Base-by-base conservation (phyloP, 1,140 invertebrate species). In the Leptinotarsa undecemlineata region DNA sequence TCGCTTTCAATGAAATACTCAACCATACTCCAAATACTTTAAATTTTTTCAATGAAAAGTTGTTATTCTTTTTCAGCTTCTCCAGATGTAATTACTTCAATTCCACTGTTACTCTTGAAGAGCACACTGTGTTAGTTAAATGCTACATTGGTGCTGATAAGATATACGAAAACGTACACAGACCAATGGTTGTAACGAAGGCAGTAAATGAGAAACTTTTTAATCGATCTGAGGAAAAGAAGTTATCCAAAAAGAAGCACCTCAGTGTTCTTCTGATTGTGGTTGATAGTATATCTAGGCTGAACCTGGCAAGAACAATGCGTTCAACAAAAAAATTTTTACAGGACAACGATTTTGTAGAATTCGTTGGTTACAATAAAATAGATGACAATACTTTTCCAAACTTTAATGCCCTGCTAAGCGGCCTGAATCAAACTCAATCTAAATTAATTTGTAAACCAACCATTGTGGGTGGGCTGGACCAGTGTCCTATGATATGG, bases 351-450 rank as follows among this genome's bases (percentile, higher is more conserved):
- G 33, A 77, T 19, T 91, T 89, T 82, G 78, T 89, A 8, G 86
- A 87, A 48, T 83, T 91, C 20, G 83, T 86, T 48, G 91, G 90
- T 0, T 92, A 91, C 80, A 91, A 89, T 71, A 92, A 92, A 84
- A 87, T 91, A 77, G 93, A 89, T 4, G 93, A 94, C 78, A 95
- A 95, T 78, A 95, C 93, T 1, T 95, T 93, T 83, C 93, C 93
- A 0, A 96, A 96, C 84, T 82, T 95, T 23, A 92, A 95, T 88
- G 92, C 94, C 0, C 83, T 93, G 5, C 84, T 95, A 42, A 92
- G 90, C 5, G 68, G 94, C 5, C 86, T 89, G 60, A 90, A 85
- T 81, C 80, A 85, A 67, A 77, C 79, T 11, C 85, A 86, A 76
- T 84, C 88, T 14, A 82, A 86, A 71, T 69, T 83, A n/a, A 82